Conservation (phyloP, 2,888 invertebrate species). For the Platycnemis pennipes region DNA sequence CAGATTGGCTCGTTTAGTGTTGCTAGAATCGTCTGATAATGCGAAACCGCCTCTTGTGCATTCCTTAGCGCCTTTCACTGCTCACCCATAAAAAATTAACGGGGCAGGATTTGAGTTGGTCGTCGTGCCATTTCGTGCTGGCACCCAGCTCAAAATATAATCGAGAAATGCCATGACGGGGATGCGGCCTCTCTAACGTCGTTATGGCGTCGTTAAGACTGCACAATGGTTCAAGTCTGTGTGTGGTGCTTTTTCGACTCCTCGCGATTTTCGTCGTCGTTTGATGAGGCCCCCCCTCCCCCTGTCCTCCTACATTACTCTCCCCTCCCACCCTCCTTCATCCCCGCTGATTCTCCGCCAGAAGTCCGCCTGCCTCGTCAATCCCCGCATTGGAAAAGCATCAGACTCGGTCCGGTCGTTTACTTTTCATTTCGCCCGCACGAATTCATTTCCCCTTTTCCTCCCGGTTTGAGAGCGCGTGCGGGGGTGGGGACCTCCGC, state of each 20-base stretch:
- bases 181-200: not conserved
- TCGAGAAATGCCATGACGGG: not conserved
- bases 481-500: no score
- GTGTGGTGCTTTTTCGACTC: not conserved
- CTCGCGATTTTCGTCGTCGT: not conserved
- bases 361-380: not conserved
- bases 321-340: not conserved
- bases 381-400: constrained; percentile 63
- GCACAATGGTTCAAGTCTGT: not conserved
- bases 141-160: not conserved
- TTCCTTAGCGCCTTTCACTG: no score
- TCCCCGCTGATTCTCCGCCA: not conserved
- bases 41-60: no score
- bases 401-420: constrained; percentile 50
- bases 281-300: not conserved
- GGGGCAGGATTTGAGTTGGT: not conserved
- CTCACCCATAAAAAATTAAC: no score
- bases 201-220: not conserved
- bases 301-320: not conserved
- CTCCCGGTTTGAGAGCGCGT: no score
- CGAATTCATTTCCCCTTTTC: constrained; percentile 50
- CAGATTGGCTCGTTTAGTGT: no score
- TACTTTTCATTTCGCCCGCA: constrained; percentile 55
- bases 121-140: not conserved
- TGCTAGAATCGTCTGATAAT: no score